Base-by-base conservation (phyloP, 2,113 vertebrate species). In the Serranochromis macrocephalus region DNA sequence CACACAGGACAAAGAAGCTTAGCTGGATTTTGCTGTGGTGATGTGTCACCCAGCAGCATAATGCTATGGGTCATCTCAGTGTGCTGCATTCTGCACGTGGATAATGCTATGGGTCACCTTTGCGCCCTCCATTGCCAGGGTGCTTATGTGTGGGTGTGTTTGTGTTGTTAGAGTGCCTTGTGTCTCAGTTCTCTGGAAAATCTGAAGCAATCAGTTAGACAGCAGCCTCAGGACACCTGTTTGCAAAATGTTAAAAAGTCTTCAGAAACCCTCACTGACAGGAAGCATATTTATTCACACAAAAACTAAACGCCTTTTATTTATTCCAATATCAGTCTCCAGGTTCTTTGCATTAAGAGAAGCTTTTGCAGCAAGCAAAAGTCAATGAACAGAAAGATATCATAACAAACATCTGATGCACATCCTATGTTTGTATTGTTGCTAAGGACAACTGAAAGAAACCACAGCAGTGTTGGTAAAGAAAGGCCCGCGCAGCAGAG, bases 1-100 rank as follows among this genome's bases (percentile, higher is more conserved):
- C 83, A 54, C 13, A 53, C 42, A 63, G 91, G 87, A 94, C 90
- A 92, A 89, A 91, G 85, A 73, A 82, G 89, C 87, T 94, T 92
- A 93, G 88, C 85, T 82, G 86, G 92, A 92, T 87, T 89, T 24
- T 29, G 47, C 66, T 19, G 66, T 33, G 73, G 45, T 86, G 91
- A 82, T 47, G 83, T 83, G 55, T 88, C 87, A 86, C 66, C 54
- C 79, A 85, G 10, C 26, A 21, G 51, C 26, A 66, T 89, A 84
- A 90, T 85, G 58, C 85, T n/a, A 11, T 45, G 45, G 85, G 90
- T 94, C 87, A 92, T 86, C 83, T 92, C 14, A 85, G 68, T 21
- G 47, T 36, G 5, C 51, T 2, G 10, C 51, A 66, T 24, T 40
- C 54, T 73, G 7, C 78, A 42, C 14, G 10, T 78, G 42, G 40